Evolutionary conservation across 64 coral and sea anemone species (phyloP).

Genomic region (Pachyseris speciosa): DNA sequence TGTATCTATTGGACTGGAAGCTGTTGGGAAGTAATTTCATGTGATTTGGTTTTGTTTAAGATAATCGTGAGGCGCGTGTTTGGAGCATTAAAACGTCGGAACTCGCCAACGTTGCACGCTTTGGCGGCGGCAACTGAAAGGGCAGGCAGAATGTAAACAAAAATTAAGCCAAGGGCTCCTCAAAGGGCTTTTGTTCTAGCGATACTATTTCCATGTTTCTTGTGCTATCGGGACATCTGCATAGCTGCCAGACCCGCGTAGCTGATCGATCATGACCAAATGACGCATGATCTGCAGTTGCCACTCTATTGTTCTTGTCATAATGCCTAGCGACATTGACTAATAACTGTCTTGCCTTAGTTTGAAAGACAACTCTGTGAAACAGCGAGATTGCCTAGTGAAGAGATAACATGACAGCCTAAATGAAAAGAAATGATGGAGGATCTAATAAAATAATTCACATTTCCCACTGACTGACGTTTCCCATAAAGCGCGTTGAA

Average conservation of each 20-base stretch:
- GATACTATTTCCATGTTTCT: not conserved
- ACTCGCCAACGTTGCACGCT: not conserved
- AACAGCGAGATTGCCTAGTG: conserved; percentile 21
- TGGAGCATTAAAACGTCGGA: too few relatives aligned
- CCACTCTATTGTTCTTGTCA: not conserved
- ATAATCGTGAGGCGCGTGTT: too few relatives aligned
- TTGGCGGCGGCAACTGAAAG: not conserved
- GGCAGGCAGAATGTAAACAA: not conserved
- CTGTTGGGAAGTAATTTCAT: too few relatives aligned
- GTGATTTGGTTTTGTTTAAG: too few relatives aligned
- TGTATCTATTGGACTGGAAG: too few relatives aligned
- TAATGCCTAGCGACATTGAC: conserved; percentile 9
- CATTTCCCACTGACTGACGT: conserved; percentile 4
- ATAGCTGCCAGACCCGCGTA: not conserved
- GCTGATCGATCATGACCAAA: not conserved
- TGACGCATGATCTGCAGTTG: not conserved
- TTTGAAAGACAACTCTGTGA: conserved; percentile 6
- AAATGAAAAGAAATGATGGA: conserved; percentile 52
- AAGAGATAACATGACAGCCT: conserved; percentile 8
- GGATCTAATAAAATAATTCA: conserved; percentile 17
- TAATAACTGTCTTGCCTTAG: not conserved
- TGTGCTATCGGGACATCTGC: conserved; percentile 12
- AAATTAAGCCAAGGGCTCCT: not conserved
- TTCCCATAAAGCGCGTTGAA: not conserved
- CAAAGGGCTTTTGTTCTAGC: conserved; percentile 8